phyloP scores from a whole-genome alignment of 2,888 invertebrate species.

The Cephus rjabovi region DNA sequence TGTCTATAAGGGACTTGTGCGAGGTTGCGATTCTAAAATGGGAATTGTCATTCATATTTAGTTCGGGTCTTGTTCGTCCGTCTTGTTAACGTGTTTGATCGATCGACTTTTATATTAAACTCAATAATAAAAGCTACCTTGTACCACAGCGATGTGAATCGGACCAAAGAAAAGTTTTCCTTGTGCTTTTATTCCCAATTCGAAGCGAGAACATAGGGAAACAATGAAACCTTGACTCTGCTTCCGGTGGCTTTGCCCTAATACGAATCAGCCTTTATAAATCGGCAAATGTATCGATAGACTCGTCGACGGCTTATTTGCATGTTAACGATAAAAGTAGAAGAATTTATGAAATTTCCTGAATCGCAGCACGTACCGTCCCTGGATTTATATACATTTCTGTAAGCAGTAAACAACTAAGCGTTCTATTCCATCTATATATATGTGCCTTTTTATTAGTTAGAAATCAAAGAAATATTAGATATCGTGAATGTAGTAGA shows the following conservation, averaged over 20 bases:
- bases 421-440: background rate
- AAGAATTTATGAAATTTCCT: background rate
- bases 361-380: background rate
- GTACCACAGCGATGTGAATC: background rate
- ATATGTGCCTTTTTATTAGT: background rate
- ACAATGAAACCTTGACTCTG: background rate
- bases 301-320: background rate
- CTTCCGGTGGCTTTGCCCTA: background rate
- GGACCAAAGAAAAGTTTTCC: background rate
- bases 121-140: background rate
- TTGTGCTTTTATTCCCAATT: background rate
- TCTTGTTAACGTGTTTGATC: background rate
- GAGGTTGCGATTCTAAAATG: slow-evolving; percentile 15
- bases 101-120: background rate
- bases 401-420: background rate
- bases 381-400: background rate
- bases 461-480: background rate
- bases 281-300: background rate
- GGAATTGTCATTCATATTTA: background rate
- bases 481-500: background rate
- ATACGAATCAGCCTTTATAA: background rate
- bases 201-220: background rate
- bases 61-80: background rate
- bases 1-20: slow-evolving; percentile 16
- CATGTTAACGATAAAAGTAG: background rate